Conservation (phyloP, 2,888 invertebrate species). For the Diogma glabrata region DNA sequence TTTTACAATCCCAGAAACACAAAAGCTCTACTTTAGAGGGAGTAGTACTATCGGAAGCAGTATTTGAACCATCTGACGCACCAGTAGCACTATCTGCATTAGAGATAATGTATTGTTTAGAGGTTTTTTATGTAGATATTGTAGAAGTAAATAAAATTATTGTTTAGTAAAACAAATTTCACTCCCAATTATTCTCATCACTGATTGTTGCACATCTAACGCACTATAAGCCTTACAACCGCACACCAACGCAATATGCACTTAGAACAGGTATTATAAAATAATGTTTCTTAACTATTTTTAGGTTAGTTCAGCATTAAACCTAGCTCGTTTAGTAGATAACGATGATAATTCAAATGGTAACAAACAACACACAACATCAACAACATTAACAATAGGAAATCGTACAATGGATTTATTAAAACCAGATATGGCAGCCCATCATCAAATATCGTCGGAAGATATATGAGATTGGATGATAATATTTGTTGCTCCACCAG, state of each 20-base stretch:
- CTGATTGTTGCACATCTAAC: too few species aligned
- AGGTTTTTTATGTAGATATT: too few species aligned
- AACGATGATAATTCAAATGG: slow-evolving; percentile 19
- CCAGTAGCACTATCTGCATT: too few species aligned
- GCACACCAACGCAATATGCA: not conserved
- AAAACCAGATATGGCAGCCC: slow-evolving; percentile 22
- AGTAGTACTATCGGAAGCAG: too few species aligned
- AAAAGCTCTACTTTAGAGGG: too few species aligned
- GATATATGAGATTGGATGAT: slow-evolving; percentile 20
- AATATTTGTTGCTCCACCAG: slow-evolving; percentile 9
- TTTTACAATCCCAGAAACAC: too few species aligned
- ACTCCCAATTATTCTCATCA: too few species aligned
- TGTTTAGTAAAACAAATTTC: too few species aligned
- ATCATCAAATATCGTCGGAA: slow-evolving; percentile 14
- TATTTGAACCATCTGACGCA: too few species aligned
- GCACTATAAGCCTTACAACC: too few species aligned
- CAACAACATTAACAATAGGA: slow-evolving; percentile 14
- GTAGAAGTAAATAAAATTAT: too few species aligned
- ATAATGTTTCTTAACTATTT: slow-evolving; percentile 11
- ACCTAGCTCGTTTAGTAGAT: slow-evolving; percentile 27
- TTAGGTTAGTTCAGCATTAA: slow-evolving; percentile 35
- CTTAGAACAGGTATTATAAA: not conserved
- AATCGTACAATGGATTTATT: slow-evolving; percentile 22
- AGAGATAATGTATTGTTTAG: too few species aligned
- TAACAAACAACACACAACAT: slow-evolving; percentile 17